These are phyloP conservation scores for Procavia capensis DNA, from an alignment of 2,113 vertebrate species.

Conservation along the genomic window DNA sequence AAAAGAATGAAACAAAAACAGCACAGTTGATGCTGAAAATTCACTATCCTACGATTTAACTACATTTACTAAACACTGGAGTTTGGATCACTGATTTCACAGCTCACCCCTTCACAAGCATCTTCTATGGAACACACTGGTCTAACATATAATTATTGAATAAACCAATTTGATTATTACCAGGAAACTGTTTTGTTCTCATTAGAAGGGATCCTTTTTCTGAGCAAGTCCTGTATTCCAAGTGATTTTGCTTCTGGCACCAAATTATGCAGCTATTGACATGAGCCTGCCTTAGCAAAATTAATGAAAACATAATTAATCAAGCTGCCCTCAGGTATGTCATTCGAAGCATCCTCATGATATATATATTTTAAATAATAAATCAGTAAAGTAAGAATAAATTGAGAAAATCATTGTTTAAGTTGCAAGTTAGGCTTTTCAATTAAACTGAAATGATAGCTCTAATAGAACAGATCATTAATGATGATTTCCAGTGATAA, in stretches of 20 bases:
- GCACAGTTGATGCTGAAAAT: neutral
- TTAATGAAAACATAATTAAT: slow-evolving; percentile 60
- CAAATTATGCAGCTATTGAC: neutral
- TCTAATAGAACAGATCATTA: slow-evolving; percentile 57
- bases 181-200: neutral
- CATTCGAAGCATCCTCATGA: slow-evolving; percentile 40
- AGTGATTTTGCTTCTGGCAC: slow-evolving; percentile 41
- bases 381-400: slow-evolving; percentile 29
- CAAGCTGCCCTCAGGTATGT: slow-evolving; percentile 34
- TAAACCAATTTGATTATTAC: neutral
- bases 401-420: neutral
- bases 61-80: neutral
- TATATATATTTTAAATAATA: slow-evolving; percentile 9
- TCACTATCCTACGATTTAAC: neutral
- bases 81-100: neutral
- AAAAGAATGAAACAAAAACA: neutral
- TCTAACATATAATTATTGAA: neutral
- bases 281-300: neutral
- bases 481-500: slow-evolving; percentile 24
- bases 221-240: rapidly evolving
- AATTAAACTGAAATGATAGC: slow-evolving; percentile 67
- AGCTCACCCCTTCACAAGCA: neutral
- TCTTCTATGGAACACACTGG: neutral
- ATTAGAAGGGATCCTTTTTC: neutral
- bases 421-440: slow-evolving; percentile 42